These are phyloP conservation scores for Cheilosia pagana DNA, from an alignment of 2,888 invertebrate species.

Conservation along the genomic window DNA sequence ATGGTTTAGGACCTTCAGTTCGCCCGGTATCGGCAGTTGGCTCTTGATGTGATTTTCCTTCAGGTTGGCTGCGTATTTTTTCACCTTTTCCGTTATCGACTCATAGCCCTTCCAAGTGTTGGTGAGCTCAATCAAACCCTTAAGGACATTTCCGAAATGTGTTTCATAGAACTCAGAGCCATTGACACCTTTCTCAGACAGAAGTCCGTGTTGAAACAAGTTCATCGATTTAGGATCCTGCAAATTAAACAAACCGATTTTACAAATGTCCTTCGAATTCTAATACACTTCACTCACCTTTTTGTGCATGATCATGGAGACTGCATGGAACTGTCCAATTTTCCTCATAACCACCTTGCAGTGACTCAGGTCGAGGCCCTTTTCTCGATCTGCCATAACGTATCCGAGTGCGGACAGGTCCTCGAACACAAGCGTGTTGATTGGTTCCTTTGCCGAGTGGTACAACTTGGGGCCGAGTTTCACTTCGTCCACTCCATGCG, in stretches of 20 bases:
- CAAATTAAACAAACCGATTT: neutral
- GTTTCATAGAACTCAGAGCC: slow-evolving; percentile 29
- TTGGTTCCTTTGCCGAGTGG: slow-evolving; percentile 62
- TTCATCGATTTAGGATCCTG: slow-evolving; percentile 77
- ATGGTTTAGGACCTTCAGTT: slow-evolving; percentile 84
- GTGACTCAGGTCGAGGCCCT: slow-evolving; percentile 84
- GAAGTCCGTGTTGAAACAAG: slow-evolving; percentile 77
- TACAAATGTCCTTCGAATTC: neutral
- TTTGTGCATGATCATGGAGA: slow-evolving; percentile 84
- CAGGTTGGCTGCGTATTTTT: slow-evolving; percentile 77
- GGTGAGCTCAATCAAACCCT: slow-evolving; percentile 79
- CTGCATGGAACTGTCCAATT: slow-evolving; percentile 85
- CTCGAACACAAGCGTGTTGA: slow-evolving; percentile 77
- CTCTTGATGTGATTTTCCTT: slow-evolving; percentile 77
- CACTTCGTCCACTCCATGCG: slow-evolving; percentile 78
- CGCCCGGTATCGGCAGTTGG: slow-evolving; percentile 77
- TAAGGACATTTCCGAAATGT: slow-evolving; percentile 76
- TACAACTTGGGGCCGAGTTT: slow-evolving; percentile 71
- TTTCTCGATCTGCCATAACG: slow-evolving; percentile 83
- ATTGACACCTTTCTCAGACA: slow-evolving; percentile 76
- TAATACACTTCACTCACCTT: slow-evolving; percentile 78
- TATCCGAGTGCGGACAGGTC: slow-evolving; percentile 84
- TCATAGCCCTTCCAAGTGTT: slow-evolving; percentile 83
- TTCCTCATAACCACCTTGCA: slow-evolving; percentile 83
- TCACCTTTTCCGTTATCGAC: slow-evolving; percentile 80